Evolutionary conservation across 2,888 invertebrate genomes (phyloP), one percentile per base, ranked within the genome.

Genomic region (Scaptomyza polygonia): DNA sequence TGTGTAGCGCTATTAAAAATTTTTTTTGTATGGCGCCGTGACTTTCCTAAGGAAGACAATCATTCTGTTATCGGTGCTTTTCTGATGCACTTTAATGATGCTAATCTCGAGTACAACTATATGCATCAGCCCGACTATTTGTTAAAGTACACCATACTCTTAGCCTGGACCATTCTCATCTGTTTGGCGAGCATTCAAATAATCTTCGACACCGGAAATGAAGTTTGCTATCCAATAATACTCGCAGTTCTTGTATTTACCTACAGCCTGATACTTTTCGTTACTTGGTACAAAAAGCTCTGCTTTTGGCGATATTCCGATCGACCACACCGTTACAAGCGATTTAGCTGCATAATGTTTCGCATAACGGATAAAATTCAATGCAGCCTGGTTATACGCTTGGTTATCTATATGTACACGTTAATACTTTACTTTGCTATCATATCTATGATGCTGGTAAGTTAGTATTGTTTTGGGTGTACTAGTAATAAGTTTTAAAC

Each of bases 121-220:
- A 91, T 96, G 48, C 92, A 93, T 43, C 94, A 96, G 77, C 94
- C 95, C 0, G 98, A 98, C 92, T 96, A 96, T 0, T 93, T 97
- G 67, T 96, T 97, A 86, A 97, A 97, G 89, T 97, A 96, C 90
- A 97, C 95, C 85, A 91, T 96, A 29, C 90, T 94, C 1, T 93
- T 94, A 76, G 93, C 94, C 16, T 91, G 94, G 27, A 80, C 94
- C 39, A 92, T 95, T 27, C 93, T 93, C 54, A 92, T 93, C 18
- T 92, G 94, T 54, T 82, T 94, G 3, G 93, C 95, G 42, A 94
- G 95, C 80, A 92, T 93, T 45, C 52, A 64, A 39, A 0, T 43
- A 1, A n/a, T 42, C 4, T 51, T 58, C 32, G 29, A 53, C 25
- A 9, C 7, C 8, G 1, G n/a, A 0, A 0, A 0, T 0, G 0